Conservation (phyloP, 2,113 vertebrate genomes). For the Odontophorus gujanensis region DNA sequence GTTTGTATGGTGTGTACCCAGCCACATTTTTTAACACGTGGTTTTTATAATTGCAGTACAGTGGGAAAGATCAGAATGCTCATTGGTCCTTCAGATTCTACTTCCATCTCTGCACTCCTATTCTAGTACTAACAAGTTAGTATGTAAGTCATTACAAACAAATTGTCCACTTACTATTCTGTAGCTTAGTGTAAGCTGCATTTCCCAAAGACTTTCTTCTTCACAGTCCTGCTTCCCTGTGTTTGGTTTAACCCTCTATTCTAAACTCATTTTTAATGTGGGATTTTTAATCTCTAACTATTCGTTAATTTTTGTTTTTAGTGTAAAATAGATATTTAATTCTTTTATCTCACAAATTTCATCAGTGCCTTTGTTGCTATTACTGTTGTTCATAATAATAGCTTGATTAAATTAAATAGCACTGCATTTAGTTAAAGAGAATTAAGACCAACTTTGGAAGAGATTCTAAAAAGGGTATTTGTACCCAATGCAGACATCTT, state of each 20-base stretch:
- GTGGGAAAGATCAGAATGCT: conserved; percentile 55
- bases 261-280: background rate
- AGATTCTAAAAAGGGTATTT: background rate
- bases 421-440: background rate
- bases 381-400: background rate
- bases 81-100: conserved; percentile 34
- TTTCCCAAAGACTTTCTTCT: background rate
- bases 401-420: background rate
- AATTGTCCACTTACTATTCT: background rate
- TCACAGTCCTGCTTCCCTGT: background rate
- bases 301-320: background rate
- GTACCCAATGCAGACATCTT: background rate
- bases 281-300: background rate
- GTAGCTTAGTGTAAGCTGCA: background rate
- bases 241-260: background rate
- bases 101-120: background rate
- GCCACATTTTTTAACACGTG: conserved; percentile 33
- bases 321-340: background rate
- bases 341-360: background rate
- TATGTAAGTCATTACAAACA: background rate
- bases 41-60: conserved; percentile 57
- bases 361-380: background rate
- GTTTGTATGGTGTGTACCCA: background rate
- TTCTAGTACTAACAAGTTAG: background rate
- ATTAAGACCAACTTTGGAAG: background rate